phyloP scores from a whole-genome alignment of 2,888 invertebrate genomes.

The Acrobeloides nanus region DNA sequence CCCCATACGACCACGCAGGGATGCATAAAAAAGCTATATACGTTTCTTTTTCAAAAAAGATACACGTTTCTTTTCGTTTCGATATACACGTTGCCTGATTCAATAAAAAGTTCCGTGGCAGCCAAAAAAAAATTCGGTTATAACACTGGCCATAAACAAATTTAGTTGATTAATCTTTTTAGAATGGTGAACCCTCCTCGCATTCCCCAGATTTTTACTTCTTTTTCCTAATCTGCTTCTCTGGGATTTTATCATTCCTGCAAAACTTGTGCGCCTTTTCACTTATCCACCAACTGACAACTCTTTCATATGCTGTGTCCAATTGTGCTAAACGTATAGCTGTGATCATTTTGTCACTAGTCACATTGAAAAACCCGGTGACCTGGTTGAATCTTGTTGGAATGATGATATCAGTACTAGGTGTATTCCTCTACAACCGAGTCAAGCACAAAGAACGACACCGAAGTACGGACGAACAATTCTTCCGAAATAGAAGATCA shows the following conservation, averaged over 20 bases:
- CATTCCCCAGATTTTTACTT: conserved; percentile 29
- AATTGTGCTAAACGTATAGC: conserved; percentile 72
- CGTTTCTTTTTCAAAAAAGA: no score
- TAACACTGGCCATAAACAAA: no score
- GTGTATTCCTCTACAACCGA: conserved; percentile 83
- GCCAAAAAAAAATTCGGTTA: no score
- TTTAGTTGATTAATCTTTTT: no score
- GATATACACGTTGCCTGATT: no score
- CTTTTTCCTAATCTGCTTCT: conserved; percentile 25
- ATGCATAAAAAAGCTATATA: no score
- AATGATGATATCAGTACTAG: conserved; percentile 79
- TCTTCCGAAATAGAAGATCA: background rate
- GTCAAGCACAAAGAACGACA: conserved; percentile 55
- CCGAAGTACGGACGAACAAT: background rate
- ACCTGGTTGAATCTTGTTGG: conserved; percentile 76
- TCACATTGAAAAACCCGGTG: conserved; percentile 83
- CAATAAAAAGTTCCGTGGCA: no score
- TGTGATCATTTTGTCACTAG: conserved; percentile 78
- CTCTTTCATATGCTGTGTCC: conserved; percentile 87
- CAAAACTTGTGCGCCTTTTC: conserved; percentile 92
- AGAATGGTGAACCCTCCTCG: background rate
- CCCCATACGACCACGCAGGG: no score
- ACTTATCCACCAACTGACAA: conserved; percentile 78
- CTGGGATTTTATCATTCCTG: conserved; percentile 78
- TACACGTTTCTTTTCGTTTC: no score